Evolutionary conservation across 2,797 vertebrate species (phyloP).

Genomic region (Bryconaethiops microstoma): DNA sequence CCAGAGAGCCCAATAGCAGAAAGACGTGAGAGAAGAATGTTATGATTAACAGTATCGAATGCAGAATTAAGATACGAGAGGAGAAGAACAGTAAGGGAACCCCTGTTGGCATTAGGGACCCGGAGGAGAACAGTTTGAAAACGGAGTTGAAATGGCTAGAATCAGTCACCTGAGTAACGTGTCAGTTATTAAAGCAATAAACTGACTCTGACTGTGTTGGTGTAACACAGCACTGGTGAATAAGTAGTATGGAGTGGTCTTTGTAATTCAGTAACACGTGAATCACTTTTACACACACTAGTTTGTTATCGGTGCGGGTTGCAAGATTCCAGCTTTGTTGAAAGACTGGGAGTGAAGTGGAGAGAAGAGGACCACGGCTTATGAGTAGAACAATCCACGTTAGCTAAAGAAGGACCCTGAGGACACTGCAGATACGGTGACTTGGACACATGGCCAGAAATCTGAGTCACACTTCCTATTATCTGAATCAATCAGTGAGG

Average conservation of each 20-base stretch:
- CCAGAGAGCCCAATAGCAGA: too few relatives aligned
- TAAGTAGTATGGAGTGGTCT: background rate
- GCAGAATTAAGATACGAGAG: too few relatives aligned
- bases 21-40: too few relatives aligned
- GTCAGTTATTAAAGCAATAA: slow-evolving; percentile 13
- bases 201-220: background rate
- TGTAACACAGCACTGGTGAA: background rate
- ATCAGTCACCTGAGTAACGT: slow-evolving; percentile 11
- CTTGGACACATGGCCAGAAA: slow-evolving; percentile 52
- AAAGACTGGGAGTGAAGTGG: background rate
- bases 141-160: too few relatives aligned
- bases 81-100: too few relatives aligned
- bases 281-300: slow-evolving; percentile 21
- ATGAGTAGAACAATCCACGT: background rate
- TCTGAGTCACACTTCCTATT: slow-evolving; percentile 35
- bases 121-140: too few relatives aligned
- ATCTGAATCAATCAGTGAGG: slow-evolving; percentile 31
- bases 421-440: slow-evolving; percentile 48
- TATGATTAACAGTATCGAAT: too few relatives aligned
- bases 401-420: background rate
- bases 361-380: background rate
- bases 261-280: slow-evolving; percentile 33
- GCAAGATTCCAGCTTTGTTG: background rate
- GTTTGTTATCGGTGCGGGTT: background rate
- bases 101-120: too few relatives aligned